Base-by-base conservation (phyloP, 2,797 vertebrate species). In the Pseudomugil gertrudae region DNA sequence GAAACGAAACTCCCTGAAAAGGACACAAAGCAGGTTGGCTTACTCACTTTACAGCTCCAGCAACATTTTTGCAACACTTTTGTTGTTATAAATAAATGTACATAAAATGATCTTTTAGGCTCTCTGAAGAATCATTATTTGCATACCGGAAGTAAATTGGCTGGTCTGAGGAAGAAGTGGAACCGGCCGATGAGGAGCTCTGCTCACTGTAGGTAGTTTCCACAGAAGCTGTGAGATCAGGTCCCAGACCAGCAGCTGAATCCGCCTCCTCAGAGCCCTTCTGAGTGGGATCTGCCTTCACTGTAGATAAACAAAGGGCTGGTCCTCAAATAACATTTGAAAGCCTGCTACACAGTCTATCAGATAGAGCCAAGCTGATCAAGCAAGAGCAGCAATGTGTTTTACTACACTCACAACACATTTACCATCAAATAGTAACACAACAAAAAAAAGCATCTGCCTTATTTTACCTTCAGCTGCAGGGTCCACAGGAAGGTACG, bases 121-220 rank as follows among this genome's bases (percentile, higher is more conserved):
- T 26, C 11, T 1, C 10, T 19, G 17, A 38, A 52, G 19, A 14
- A 50, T 10, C 1, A 0, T 2, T 11, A 24, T 51, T 36, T 5
- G 53, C 72, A 17, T 84, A 98, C 96, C 96, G 93, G 90, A 98
- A 97, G 88, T 97, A 98, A 80, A 98, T 95, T 17, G 96, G 96
- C 82, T 96, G 96, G 40, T 96, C 96, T 0, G 94, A 89, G 51
- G 95, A 94, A 33, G 94, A 90, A 24, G 92, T 86, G 69, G 94
- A 94, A 55, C 90, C 88, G 0, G 94, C 91, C 1, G 94, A 90
- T 19, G 94, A 94, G 32, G 94, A 89, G 77, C 95, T 90, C 79
- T 92, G 93, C 64, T 95, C 91, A 7, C 95, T 87, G 53, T 84
- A 91, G 0, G 93, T 87, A 0, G 94, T 95, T 84, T 96, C 96